Evolutionary conservation across 2,888 invertebrate genomes (phyloP), one percentile per base, ranked within the genome.

Genomic region (Athetis lepigone): DNA sequence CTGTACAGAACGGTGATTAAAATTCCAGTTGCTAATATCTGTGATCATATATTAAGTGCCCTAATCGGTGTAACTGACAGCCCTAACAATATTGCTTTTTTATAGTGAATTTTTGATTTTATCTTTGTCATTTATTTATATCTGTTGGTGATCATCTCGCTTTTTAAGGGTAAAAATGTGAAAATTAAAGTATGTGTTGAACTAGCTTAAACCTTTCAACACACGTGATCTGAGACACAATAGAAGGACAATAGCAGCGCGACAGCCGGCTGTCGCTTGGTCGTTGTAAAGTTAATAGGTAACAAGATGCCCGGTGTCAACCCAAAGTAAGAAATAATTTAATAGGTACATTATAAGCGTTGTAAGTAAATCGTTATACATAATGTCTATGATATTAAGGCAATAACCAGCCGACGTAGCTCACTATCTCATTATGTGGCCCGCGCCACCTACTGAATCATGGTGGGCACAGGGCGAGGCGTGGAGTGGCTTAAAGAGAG

Each of bases 341-440:
- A 8, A 54, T 36, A 8, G 43, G 18, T 55, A 27, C 13, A 21
- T 37, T 11, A 9, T 36, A 42, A n/a, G n/a, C 29, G 45, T 23
- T 23, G 68, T 47, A 47, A 58, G 58, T 69, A 19, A 29, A 33
- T 47, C 23, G 23, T 19, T 40, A 49, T 9, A 66, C n/a, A 62
- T 33, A 50, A 57, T 43, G 56, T 43, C 13, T 33, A 2, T 33
- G 57, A 55, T 68, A 60, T 74, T 50, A 59, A 2, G 42, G 70
- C 56, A 45, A 74, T 72, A 72, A 46, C 59, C 70, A 69, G 68
- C 40, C 61, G 61, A 56, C 56, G 82, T 78, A 84, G 82, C 83
- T 79, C 77, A 86, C 87, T 87, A 88, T 91, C 90, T 91, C 90
- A 92, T 92, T 90, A 91, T 92, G 87, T 88, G 77, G 81, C 65